These are phyloP conservation scores for Nyctereutes procyonoides DNA, from an alignment of 2,113 vertebrate genomes.

Conservation along the genomic window DNA sequence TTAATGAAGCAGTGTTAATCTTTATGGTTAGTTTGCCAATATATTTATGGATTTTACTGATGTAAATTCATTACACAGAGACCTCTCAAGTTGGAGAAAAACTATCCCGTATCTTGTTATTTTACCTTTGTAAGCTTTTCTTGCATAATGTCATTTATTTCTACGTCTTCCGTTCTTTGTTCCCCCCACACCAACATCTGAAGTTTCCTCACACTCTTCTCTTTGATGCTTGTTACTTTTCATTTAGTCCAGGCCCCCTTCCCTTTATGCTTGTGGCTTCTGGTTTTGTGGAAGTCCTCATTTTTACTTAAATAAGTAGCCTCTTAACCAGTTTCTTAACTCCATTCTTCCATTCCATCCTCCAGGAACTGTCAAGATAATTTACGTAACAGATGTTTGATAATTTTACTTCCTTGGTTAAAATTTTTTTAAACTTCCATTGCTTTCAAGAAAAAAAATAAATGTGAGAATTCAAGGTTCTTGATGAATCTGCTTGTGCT, in stretches of 20 bases:
- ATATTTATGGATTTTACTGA: neutral
- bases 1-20: neutral
- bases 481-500: neutral
- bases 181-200: neutral
- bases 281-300: neutral
- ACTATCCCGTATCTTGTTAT: neutral
- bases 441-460: neutral
- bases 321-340: neutral
- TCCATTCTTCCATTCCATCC: neutral
- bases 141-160: neutral
- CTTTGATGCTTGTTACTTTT: neutral
- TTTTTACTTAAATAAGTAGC: neutral
- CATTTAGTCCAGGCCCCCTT: neutral
- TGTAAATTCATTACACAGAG: neutral
- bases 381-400: neutral
- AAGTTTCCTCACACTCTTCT: neutral
- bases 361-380: neutral
- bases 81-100: slow-evolving; percentile 22
- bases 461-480: neutral
- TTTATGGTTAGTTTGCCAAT: neutral
- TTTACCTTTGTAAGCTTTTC: neutral
- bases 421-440: neutral
- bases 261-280: neutral
- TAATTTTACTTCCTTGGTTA: neutral
- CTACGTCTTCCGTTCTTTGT: neutral